Evolutionary conservation across 2,797 vertebrate species (phyloP), one percentile per base, ranked within the genome.

Genomic region (Carcharodon carcharias): DNA sequence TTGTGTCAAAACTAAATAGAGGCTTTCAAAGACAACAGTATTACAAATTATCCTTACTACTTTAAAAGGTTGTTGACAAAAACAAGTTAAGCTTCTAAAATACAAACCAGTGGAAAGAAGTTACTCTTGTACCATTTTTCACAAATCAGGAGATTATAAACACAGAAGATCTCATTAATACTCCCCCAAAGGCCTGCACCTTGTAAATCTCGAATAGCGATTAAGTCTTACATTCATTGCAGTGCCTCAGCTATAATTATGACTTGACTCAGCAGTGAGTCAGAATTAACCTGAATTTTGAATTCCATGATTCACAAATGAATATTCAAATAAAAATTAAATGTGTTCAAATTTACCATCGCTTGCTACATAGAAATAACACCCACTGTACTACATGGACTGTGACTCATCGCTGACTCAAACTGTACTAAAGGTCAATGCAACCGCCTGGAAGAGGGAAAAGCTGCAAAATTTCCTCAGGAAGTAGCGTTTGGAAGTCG

Each of bases 161-260:
- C 35, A 93, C 91, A 67, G 61, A 92, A 92, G n/a, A 63, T 45
- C 91, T 93, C n/a, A 21, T 45, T 45, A 93, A 67, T 93, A 67
- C 21, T 45, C 61, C 63, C 63, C 91, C 91, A 93, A 93, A 67
- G 91, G 63, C 63, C 91, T 67, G 91, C 63, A 93, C 61, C n/a
- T 93, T 93, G 40, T 23, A 93, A 93, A 93, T 93, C 91, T 93
- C 91, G 28, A 67, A 67, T 8, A 45, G n/a, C 91, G n/a, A 93
- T 93, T 93, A 93, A 40, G 91, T 40, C 40, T 93, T 67, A 93
- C 65, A 67, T 93, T 40, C 91, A 93, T 40, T 26, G n/a, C 91
- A 93, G 21, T 65, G n/a, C n/a, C 45, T 67, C 91, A 93, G 91
- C n/a, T 67, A 67, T 45, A n/a, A 65, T 45, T 45, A 45, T 93